Conservation (phyloP, 2,113 vertebrate genomes). For the Halichoerus grypus region DNA sequence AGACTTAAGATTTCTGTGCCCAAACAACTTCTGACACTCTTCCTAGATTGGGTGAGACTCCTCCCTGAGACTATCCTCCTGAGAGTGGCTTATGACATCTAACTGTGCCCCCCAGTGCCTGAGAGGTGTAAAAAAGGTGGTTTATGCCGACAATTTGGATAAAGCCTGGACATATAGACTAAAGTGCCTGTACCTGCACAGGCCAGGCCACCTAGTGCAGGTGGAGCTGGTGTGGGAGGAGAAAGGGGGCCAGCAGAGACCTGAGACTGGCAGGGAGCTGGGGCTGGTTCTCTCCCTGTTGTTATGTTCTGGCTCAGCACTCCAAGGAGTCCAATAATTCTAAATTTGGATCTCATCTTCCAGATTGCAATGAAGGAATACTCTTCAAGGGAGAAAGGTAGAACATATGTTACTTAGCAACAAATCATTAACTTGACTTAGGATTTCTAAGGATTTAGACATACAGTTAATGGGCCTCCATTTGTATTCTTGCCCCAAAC, state of each 20-base stretch:
- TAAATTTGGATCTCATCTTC: neutral
- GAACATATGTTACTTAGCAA: no score
- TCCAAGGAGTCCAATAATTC: neutral
- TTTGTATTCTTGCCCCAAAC: neutral
- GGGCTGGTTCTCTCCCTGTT: rapidly evolving
- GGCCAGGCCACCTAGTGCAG: no score
- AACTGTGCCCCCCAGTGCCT: neutral
- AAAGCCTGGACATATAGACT: neutral
- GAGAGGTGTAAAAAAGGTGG: neutral
- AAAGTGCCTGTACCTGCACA: neutral
- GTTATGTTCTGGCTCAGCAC: neutral
- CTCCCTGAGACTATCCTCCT: neutral
- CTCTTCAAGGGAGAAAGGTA: neutral
- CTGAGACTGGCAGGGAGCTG: no score
- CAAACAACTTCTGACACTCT: neutral
- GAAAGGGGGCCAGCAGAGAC: no score
- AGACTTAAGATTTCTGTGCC: neutral
- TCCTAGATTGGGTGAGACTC: neutral
- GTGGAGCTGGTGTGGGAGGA: neutral
- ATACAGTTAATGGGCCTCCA: neutral
- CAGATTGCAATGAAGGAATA: neutral
- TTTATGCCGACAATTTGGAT: neutral
- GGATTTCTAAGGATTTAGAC: neutral
- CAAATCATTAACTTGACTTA: neutral
- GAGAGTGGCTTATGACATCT: neutral